Evolutionary conservation across 2,113 vertebrate species (phyloP), one percentile per base, ranked within the genome.

Genomic region (Mungos mungo): DNA sequence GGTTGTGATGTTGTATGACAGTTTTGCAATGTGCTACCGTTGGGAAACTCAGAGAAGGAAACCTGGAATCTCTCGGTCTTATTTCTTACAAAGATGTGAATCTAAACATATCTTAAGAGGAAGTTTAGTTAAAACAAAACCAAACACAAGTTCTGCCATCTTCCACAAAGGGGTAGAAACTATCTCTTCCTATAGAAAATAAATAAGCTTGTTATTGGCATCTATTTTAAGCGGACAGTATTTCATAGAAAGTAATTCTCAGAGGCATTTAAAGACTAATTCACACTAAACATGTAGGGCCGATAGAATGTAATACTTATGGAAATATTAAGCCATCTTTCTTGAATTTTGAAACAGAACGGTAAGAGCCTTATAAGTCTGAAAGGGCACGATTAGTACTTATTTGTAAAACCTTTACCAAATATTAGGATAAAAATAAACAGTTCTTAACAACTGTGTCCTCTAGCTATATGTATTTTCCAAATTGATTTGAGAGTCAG

Each of bases 171-270:
- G 14, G 80, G 63, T 52, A 35, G 65, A 50, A 41, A 18, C 4
- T 5, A 16, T 68, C 57, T 60, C 47, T 72, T 86, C 45, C 47
- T 35, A 3, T 19, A 52, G 45, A 79, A 50, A 82, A 79, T 54
- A 83, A 38, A 25, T 18, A 38, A 33, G 29, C 6, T 50, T 41
- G 25, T 47, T 68, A 38, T 80, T 91, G 85, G 18, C 31, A 19
- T 57, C 27, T 72, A 29, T 57, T 85, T 81, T 71, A 86, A 92
- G 57, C 50, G 31, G 25, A 47, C 7, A 57, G 3, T 57, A 16
- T 52, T 84, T 86, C 68, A 71, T 83, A 93, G 41, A 83, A 87
- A 79, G 93, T 71, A 83, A 83, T 77, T 86, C 47, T 79, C 77
- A 88, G 77, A 84, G 33, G 45, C 47, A 57, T 79, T 83, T 52